A percentile compares a stretch with the other conserved stretches of the same genome.
Conservation (phyloP, 2,113 vertebrate species). For the Laticauda colubrina region DNA sequence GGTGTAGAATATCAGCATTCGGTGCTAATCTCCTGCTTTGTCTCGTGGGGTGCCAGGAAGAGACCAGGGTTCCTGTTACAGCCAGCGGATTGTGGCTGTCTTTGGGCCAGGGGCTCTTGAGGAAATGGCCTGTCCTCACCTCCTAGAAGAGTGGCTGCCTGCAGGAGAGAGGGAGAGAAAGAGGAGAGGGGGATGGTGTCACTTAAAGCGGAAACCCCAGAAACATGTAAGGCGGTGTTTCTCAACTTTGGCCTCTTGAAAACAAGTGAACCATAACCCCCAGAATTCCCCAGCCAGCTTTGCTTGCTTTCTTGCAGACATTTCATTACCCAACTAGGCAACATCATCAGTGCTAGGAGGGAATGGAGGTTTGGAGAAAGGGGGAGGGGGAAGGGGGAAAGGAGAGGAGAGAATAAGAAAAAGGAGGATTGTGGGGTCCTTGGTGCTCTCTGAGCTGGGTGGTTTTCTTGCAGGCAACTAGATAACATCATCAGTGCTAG, state of each 20-base stretch:
- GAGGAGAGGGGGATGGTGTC: slow-evolving; percentile 20
- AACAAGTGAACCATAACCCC: background rate
- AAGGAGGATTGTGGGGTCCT: too few relatives aligned
- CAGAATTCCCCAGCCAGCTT: background rate
- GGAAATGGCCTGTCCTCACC: slow-evolving; percentile 76
- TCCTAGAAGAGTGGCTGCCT: slow-evolving; percentile 83
- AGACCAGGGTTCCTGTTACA: slow-evolving; percentile 66
- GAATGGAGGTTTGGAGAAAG: background rate
- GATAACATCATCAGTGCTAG: background rate
- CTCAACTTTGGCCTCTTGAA: background rate
- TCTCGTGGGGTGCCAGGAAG: background rate
- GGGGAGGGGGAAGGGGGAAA: too few relatives aligned
- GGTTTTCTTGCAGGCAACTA: background rate
- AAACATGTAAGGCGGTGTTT: accelerated
- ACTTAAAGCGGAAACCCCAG: background rate
- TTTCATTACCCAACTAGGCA: background rate
- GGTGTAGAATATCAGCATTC: background rate
- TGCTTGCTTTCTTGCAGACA: background rate
- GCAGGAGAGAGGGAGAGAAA: slow-evolving; percentile 41
- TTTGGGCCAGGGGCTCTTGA: slow-evolving; percentile 46
- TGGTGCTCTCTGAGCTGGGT: too few relatives aligned
- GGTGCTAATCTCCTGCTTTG: slow-evolving; percentile 14
- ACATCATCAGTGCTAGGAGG: background rate
- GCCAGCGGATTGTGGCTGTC: slow-evolving; percentile 69
- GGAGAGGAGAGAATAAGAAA: too few relatives aligned